These are phyloP conservation scores for Mugil cephalus DNA, from an alignment of 2,113 vertebrate species.

Conservation along the genomic window DNA sequence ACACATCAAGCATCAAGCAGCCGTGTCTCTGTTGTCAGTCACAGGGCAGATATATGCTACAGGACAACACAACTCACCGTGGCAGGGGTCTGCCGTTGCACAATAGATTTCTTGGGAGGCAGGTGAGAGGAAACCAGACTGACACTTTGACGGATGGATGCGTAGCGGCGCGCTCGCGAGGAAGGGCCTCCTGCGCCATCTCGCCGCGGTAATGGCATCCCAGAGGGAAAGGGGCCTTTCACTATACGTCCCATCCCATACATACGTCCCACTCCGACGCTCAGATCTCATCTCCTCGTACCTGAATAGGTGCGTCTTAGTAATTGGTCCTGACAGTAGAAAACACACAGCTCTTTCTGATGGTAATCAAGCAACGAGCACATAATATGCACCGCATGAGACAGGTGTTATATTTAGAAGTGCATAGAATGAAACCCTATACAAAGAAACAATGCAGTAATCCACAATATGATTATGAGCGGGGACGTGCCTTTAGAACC, in stretches of 20 bases:
- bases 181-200: constrained; percentile 48
- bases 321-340: constrained; percentile 62
- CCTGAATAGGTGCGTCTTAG: constrained; percentile 28
- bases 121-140: constrained; percentile 39
- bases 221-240: constrained; percentile 55
- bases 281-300: constrained; percentile 26
- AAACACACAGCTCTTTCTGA: constrained; percentile 61
- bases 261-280: constrained; percentile 29
- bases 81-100: constrained; percentile 3
- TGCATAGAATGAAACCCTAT: constrained; percentile 30
- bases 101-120: constrained; percentile 34
- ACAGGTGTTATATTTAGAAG: constrained; percentile 39
- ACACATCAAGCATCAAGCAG: constrained; percentile 54
- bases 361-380: constrained; percentile 45
- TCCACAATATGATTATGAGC: constrained; percentile 47
- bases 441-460: constrained; percentile 41
- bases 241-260: constrained; percentile 58
- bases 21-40: constrained; percentile 38
- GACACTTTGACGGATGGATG: constrained; percentile 71
- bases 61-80: constrained; percentile 1
- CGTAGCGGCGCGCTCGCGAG: constrained; percentile 39
- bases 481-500: not conserved
- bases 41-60: constrained; percentile 21
- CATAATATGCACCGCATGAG: constrained; percentile 14
- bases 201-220: constrained; percentile 60